These are phyloP conservation scores for Gadopsis marmoratus DNA, from an alignment of 2,797 vertebrate genomes.

Conservation along the genomic window DNA sequence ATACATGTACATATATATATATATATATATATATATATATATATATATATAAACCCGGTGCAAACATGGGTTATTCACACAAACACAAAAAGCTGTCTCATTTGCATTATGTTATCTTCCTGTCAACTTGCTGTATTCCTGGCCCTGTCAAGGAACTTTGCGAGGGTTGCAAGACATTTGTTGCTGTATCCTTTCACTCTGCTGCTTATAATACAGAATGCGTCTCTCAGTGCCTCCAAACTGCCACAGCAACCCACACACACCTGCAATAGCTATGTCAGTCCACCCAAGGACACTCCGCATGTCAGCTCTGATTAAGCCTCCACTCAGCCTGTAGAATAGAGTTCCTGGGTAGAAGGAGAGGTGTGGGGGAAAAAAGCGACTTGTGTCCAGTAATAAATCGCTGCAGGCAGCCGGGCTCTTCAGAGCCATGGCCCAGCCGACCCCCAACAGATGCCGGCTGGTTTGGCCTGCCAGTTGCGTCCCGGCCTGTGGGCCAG, in stretches of 20 bases:
- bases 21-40: not conserved
- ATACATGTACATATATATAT: conserved; percentile 45
- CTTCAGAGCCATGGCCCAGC: conserved; percentile 68
- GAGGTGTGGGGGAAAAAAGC: conserved; percentile 49
- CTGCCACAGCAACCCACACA: conserved; percentile 42
- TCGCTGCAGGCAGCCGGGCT: conserved; percentile 75
- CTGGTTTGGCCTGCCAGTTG: conserved; percentile 74
- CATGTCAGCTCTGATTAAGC: conserved; percentile 80
- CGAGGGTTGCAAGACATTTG: conserved; percentile 29
- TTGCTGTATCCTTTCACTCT: conserved; percentile 40
- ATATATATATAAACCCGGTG: no score
- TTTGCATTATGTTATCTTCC: conserved; percentile 36
- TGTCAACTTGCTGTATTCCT: conserved; percentile 14
- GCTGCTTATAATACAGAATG: conserved; percentile 53
- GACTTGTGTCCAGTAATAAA: conserved; percentile 80
- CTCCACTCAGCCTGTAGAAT: conserved; percentile 69
- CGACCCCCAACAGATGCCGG: conserved; percentile 79
- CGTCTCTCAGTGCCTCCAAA: conserved; percentile 37
- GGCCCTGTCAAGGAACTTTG: conserved; percentile 21
- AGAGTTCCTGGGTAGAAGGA: conserved; percentile 64
- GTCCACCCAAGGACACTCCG: conserved; percentile 74
- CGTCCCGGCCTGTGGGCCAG: conserved; percentile 61
- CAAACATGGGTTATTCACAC: conserved; percentile 25
- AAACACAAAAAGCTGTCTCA: conserved; percentile 8
- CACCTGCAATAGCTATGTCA: conserved; percentile 61